phyloP scores from a whole-genome alignment of 1,140 invertebrate genomes.

The Diploscapter pachys region DNA sequence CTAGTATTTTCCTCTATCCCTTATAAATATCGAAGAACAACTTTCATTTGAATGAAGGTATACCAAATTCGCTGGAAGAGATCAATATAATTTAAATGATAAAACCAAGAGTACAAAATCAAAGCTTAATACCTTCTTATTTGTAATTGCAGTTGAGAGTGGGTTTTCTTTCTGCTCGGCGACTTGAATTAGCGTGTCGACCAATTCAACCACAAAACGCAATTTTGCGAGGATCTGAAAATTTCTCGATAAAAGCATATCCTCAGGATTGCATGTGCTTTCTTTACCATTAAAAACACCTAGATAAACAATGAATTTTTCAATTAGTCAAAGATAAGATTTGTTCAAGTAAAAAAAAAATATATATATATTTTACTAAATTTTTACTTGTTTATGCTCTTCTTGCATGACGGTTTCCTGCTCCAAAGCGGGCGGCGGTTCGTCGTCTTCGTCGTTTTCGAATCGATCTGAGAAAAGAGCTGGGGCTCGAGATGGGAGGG shows the following conservation, averaged over 20 bases:
- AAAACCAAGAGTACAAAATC: too few relatives aligned
- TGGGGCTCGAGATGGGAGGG: slow-evolving; percentile 2
- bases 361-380: background rate
- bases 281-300: too few relatives aligned
- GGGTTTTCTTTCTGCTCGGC: slow-evolving; percentile 73
- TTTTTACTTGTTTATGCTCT: slow-evolving; percentile 78
- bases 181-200: slow-evolving; percentile 82
- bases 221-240: slow-evolving; percentile 74
- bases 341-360: background rate
- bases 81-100: too few relatives aligned
- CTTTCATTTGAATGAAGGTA: too few relatives aligned
- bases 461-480: slow-evolving; percentile 12
- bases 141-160: slow-evolving; percentile 49
- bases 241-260: background rate
- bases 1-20: background rate
- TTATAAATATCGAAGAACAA: too few relatives aligned
- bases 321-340: background rate
- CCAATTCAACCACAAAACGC: slow-evolving; percentile 83
- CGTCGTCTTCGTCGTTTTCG: slow-evolving; percentile 31
- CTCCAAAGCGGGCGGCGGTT: slow-evolving; percentile 70
- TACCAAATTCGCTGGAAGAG: too few relatives aligned
- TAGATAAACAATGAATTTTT: too few relatives aligned
- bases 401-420: slow-evolving; percentile 90
- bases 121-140: slow-evolving; percentile 17
- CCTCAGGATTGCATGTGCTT: background rate